Evolutionary conservation across 1,140 invertebrate genomes (phyloP).

Genomic region (Camponotus vicinus): DNA sequence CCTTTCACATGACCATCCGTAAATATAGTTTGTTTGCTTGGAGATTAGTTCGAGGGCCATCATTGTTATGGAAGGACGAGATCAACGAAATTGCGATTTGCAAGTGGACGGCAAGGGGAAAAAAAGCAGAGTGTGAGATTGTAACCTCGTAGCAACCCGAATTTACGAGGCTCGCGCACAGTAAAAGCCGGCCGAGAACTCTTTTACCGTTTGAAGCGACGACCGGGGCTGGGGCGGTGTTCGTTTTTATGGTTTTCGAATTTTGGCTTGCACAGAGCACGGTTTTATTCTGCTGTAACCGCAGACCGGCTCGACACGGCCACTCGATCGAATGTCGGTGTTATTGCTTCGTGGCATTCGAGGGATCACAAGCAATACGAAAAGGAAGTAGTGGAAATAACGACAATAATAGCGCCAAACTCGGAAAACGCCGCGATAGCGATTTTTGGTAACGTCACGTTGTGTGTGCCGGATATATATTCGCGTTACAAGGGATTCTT

Average conservation of each 20-base stretch:
- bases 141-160: conserved; percentile 35
- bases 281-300: conserved; percentile 15
- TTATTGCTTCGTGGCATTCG: conserved; percentile 54
- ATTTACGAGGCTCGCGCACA: conserved; percentile 76
- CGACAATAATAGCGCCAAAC: conserved; percentile 37
- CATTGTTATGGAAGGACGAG: conserved; percentile 1
- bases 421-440: conserved; percentile 23
- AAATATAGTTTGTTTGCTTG: conserved; percentile 12
- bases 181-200: conserved; percentile 69
- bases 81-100: conserved; percentile 31
- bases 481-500: conserved; percentile 14
- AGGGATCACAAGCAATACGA: conserved; percentile 37
- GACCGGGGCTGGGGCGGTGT: not conserved
- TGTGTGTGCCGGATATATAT: conserved; percentile 2
- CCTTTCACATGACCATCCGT: not conserved
- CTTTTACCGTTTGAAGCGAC: conserved; percentile 65
- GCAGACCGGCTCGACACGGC: not conserved
- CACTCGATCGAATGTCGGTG: conserved; percentile 48
- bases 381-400: conserved; percentile 48
- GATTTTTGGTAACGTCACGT: conserved; percentile 18
- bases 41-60: conserved; percentile 20
- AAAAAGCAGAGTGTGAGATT: conserved; percentile 33
- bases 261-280: conserved; percentile 7
- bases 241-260: conserved; percentile 52
- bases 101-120: not conserved